These are phyloP conservation scores for Gasterosteus nipponicus DNA, from an alignment of 2,113 vertebrate genomes.

Conservation along the genomic window DNA sequence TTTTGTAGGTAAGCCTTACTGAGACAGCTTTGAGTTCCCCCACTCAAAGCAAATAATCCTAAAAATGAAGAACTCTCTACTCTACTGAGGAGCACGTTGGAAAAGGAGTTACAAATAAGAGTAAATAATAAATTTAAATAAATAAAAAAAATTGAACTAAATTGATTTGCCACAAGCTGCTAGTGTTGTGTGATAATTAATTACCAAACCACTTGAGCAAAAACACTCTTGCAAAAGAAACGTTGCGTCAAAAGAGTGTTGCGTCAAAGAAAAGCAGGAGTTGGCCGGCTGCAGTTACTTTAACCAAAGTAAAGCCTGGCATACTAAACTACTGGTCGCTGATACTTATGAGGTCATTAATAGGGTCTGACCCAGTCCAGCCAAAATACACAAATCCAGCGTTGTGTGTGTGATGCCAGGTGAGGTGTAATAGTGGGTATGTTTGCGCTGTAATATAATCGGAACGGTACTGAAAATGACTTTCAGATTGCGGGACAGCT, in stretches of 20 bases:
- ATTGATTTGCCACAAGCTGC: background rate
- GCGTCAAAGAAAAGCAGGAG: constrained; percentile 19
- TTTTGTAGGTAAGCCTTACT: constrained; percentile 86
- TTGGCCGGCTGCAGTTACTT: constrained; percentile 4
- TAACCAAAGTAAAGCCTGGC: constrained; percentile 21
- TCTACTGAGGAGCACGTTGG: background rate
- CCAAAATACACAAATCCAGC: constrained; percentile 34
- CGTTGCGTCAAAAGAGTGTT: constrained; percentile 2
- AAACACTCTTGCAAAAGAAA: background rate
- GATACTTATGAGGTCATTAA: constrained; percentile 51
- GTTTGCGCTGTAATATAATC: constrained; percentile 16
- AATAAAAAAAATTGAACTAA: too few species aligned
- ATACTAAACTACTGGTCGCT: constrained; percentile 16
- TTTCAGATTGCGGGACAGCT: background rate
- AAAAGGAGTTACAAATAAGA: background rate
- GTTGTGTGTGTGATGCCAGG: constrained; percentile 18
- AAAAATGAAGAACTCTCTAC: background rate
- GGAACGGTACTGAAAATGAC: background rate
- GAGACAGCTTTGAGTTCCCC: background rate
- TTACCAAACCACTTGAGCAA: background rate
- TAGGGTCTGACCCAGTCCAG: background rate
- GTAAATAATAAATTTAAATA: too few species aligned
- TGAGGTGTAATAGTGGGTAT: background rate
- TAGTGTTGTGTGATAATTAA: background rate
- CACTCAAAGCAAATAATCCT: background rate